phyloP scores from a whole-genome alignment of 2,113 vertebrate genomes.

The Triplophysa siluroides region DNA sequence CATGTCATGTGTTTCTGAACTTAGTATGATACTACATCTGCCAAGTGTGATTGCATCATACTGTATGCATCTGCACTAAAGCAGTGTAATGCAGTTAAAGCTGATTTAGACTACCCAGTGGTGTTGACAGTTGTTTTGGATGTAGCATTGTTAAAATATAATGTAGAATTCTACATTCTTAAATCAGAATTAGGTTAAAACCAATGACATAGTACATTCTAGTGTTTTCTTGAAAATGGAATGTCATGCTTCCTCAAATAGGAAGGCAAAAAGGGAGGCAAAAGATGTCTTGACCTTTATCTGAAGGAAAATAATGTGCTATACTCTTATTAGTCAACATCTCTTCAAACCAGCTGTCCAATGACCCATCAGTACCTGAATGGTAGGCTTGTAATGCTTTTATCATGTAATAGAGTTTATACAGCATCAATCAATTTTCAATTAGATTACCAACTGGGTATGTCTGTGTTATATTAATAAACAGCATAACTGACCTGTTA shows the following conservation, averaged over 20 bases:
- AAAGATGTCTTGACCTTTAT: background rate
- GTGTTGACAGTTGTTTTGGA: background rate
- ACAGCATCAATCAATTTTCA: background rate
- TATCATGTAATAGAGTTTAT: background rate
- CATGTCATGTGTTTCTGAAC: conserved; percentile 63
- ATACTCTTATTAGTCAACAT: background rate
- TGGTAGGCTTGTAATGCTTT: background rate
- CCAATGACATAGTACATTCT: background rate
- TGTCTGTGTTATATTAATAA: background rate
- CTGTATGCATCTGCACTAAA: conserved; percentile 10
- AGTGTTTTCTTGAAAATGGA: background rate
- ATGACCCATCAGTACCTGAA: conserved; percentile 8
- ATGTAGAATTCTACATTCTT: too few species aligned
- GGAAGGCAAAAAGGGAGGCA: too few species aligned
- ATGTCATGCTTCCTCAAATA: background rate
- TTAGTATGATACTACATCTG: conserved; percentile 26
- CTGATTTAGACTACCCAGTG: background rate
- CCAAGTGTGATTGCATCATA: conserved; percentile 58
- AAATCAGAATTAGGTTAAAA: too few species aligned
- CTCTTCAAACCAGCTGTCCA: background rate
- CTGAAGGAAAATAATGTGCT: background rate
- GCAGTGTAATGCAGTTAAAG: conserved; percentile 22
- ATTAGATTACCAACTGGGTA: background rate
- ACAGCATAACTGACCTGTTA: conserved; percentile 8
- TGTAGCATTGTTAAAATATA: background rate